phyloP scores from a whole-genome alignment of 92 coral and sea anemone species.

The Parazoanthus darwini region DNA sequence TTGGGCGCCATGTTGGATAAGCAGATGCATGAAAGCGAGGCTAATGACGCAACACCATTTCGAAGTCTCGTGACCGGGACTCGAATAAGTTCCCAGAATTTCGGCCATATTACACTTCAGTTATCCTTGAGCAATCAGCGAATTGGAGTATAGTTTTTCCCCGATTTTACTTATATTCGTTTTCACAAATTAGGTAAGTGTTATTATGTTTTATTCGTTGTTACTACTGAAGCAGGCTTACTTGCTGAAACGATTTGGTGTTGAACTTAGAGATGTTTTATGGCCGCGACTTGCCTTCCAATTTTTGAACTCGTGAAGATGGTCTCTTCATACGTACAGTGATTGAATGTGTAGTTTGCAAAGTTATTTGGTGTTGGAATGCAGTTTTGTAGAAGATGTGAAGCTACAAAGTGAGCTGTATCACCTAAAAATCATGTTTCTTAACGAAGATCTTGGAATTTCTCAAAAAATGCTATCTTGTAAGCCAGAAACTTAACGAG shows the following conservation, averaged over 20 bases:
- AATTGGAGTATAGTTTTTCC: conserved; percentile 42
- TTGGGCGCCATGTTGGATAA: conserved; percentile 83
- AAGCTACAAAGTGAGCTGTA: neutral
- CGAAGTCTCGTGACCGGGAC: conserved; percentile 71
- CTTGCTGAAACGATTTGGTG: neutral
- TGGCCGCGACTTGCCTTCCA: neutral
- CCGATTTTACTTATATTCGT: conserved; percentile 34
- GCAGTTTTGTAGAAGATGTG: neutral
- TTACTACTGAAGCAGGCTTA: neutral
- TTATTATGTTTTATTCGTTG: neutral
- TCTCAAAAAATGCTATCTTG: neutral
- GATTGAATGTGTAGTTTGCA: neutral
- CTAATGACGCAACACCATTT: conserved; percentile 69
- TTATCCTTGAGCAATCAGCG: conserved; percentile 35
- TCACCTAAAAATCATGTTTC: neutral
- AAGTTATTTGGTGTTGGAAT: neutral
- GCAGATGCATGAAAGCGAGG: conserved; percentile 37
- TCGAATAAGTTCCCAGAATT: conserved; percentile 50
- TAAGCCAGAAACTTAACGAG: neutral
- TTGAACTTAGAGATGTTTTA: neutral
- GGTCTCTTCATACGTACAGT: neutral
- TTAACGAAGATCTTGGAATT: neutral
- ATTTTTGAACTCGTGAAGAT: neutral
- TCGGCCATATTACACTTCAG: conserved; percentile 81
- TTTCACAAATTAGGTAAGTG: conserved; percentile 39